Conservation (phyloP, 2,888 invertebrate genomes). For the Fragum fragum region DNA sequence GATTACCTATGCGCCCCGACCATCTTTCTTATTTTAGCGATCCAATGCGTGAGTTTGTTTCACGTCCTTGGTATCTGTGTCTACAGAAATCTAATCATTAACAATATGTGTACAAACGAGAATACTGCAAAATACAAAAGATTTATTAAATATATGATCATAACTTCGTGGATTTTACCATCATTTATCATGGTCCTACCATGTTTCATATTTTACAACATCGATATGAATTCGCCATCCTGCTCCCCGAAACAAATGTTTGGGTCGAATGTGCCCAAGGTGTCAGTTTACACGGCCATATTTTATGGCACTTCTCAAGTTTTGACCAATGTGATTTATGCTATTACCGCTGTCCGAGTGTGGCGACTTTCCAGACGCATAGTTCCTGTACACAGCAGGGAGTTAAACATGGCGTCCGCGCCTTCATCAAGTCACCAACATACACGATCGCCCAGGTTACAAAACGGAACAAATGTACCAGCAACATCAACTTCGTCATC, state of each 20-base stretch:
- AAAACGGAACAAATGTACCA: too few species aligned
- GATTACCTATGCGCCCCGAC: not conserved
- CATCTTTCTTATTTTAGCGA: not conserved
- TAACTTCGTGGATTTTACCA: not conserved
- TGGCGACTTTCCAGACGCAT: not conserved
- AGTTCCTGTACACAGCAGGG: not conserved
- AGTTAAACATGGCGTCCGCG: not conserved
- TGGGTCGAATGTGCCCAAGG: not conserved
- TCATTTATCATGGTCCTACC: not conserved
- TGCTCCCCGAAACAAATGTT: not conserved
- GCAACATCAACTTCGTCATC: not conserved
- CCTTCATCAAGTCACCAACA: not conserved
- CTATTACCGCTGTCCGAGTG: not conserved
- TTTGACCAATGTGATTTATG: constrained; percentile 6
- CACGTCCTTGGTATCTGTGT: not conserved
- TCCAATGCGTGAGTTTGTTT: not conserved
- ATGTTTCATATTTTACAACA: not conserved
- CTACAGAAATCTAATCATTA: not conserved
- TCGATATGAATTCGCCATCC: not conserved
- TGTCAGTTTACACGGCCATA: not conserved
- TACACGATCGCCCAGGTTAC: too few species aligned
- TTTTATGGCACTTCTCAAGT: not conserved
- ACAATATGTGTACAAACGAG: not conserved
- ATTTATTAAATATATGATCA: not conserved
- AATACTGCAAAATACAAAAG: not conserved